Conservation (phyloP, 2,797 vertebrate genomes). For the Lithobates sylvaticus region DNA sequence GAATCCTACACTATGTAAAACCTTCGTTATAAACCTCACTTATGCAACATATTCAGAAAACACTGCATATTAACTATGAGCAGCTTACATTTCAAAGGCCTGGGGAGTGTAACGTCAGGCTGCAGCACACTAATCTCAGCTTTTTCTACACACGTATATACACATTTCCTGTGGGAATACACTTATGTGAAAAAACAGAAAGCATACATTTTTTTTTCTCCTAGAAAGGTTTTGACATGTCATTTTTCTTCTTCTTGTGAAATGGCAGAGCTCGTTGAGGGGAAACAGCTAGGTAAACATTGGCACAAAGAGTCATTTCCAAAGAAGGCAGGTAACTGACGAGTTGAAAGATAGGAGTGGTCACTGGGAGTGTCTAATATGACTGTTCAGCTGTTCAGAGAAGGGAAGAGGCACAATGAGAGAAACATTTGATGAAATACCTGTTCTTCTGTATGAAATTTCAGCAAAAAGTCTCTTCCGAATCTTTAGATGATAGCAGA, state of each 20-base stretch:
- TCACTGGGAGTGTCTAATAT: no score
- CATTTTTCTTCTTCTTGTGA: constrained; percentile 55
- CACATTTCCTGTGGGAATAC: constrained; percentile 44
- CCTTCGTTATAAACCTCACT: background rate
- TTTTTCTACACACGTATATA: constrained; percentile 19
- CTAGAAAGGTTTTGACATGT: constrained; percentile 50
- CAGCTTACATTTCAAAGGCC: constrained; percentile 31
- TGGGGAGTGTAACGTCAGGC: constrained; percentile 29
- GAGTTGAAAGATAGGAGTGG: constrained; percentile 38
- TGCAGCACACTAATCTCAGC: constrained; percentile 23
- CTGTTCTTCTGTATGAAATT: no score
- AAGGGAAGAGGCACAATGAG: no score
- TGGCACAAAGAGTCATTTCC: constrained; percentile 54
- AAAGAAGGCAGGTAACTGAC: constrained; percentile 52
- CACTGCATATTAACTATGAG: constrained; percentile 12
- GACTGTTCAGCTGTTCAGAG: no score
- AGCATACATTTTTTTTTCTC: constrained; percentile 38
- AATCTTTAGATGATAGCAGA: no score
- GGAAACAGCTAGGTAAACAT: constrained; percentile 63
- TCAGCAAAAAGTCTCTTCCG: no score
- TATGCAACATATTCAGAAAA: background rate
- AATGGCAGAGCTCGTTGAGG: constrained; percentile 49
- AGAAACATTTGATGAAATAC: no score
- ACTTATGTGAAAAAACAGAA: constrained; percentile 44
- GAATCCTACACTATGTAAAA: background rate